A percentile compares a stretch with the other conserved stretches of the same genome.
phyloP scores from a whole-genome alignment of 2,113 vertebrate species.

The Macrotus californicus region DNA sequence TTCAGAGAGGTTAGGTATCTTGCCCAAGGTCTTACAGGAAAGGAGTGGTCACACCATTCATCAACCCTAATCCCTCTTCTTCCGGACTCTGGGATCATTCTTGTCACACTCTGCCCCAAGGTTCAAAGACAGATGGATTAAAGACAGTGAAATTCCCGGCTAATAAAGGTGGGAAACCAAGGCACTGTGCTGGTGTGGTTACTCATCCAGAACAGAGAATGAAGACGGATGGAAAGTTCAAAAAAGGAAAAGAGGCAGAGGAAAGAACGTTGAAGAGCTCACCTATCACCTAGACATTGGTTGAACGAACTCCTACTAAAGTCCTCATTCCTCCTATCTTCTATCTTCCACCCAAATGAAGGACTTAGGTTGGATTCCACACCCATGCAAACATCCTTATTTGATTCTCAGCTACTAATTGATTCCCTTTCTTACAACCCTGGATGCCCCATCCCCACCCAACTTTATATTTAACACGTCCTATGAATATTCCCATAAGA shows the following conservation, averaged over 20 bases:
- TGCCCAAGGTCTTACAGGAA: background rate
- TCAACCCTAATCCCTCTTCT: background rate
- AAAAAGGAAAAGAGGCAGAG: background rate
- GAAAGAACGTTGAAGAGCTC: background rate
- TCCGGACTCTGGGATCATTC: background rate
- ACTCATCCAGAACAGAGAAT: background rate
- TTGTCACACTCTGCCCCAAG: background rate
- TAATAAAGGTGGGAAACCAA: background rate
- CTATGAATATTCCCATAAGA: background rate
- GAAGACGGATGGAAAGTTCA: background rate
- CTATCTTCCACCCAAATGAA: background rate
- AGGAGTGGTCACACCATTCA: background rate
- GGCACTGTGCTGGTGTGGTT: background rate
- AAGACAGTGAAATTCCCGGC: background rate
- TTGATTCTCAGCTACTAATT: background rate
- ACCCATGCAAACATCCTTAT: background rate
- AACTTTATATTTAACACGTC: background rate
- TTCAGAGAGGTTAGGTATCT: background rate
- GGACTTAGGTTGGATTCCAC: background rate
- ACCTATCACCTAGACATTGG: background rate
- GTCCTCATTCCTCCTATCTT: background rate
- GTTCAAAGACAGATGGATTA: background rate
- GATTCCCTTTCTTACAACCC: background rate
- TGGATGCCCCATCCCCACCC: background rate
- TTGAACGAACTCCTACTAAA: background rate